Evolutionary conservation across 2,888 invertebrate genomes (phyloP), one percentile per base, ranked within the genome.

Genomic region (Heteromyza rotundicornis): DNA sequence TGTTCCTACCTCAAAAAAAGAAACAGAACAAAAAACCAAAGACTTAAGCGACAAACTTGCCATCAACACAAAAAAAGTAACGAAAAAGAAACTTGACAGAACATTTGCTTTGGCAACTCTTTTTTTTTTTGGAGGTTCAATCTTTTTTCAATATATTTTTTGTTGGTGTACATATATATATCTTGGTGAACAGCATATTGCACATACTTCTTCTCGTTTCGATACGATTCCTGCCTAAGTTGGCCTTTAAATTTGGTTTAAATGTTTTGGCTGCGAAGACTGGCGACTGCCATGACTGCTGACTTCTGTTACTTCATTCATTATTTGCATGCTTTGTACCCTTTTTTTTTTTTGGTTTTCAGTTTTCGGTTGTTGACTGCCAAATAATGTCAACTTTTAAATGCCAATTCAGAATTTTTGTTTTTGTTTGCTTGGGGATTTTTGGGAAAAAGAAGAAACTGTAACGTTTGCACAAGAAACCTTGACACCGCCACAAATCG

Each of bases 191-290:
- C 32, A 22, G 44, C 59, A 50, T 53, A 47, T 54, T 40, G 20
- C 52, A 63, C 51, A 56, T n/a, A 57, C 24, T 47, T 47, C 19
- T 20, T 19, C 19, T n/a, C n/a, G n/a, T n/a, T n/a, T n/a, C 47
- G 7, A 40, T n/a, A n/a, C n/a, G n/a, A n/a, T 47, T 20, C 20
- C 5, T 19, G 5, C 47, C 2, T 8, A 40, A n/a, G 47, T 47
- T 47, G 19, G 47, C 20, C 47, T 63, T 60, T 59, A 58, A 63
- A 54, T n/a, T n/a, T n/a, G n/a, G n/a, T n/a, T n/a, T n/a, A n/a
- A n/a, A n/a, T n/a, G n/a, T n/a, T n/a, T n/a, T n/a, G n/a, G n/a
- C 49, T 59, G 63, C 65, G 54, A 50, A 10, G 12, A 14, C 1
- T 16, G 8, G 17, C 20, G 23, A 35, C 22, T 35, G 49, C 16